Percentiles rank a stretch among this genome's conserved stretches.
Conservation (phyloP, 2,113 vertebrate species). For the Tachysurus fulvidraco region DNA sequence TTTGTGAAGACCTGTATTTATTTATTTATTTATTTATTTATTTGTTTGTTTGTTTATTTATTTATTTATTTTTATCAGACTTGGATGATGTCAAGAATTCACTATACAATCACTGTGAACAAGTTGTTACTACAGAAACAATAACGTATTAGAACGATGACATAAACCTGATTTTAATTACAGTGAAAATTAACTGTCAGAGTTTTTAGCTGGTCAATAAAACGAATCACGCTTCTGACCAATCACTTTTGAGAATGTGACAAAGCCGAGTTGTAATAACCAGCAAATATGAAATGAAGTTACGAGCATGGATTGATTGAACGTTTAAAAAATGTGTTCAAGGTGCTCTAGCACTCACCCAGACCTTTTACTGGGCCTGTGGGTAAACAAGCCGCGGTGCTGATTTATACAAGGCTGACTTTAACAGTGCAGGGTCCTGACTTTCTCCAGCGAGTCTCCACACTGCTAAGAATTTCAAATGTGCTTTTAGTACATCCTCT, state of each 20-base stretch:
- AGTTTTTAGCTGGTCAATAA: not conserved
- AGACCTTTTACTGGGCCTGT: conserved; percentile 74
- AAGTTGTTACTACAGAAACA: not conserved
- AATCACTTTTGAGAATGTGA: not conserved
- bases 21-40: too few species aligned
- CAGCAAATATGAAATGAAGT: conserved; percentile 70
- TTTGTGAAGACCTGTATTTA: too few species aligned
- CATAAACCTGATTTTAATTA: not conserved
- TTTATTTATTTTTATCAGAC: not conserved
- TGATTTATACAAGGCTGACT: conserved; percentile 76
- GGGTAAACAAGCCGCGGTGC: conserved; percentile 68
- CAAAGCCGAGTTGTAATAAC: not conserved
- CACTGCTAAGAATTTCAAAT: conserved; percentile 80
- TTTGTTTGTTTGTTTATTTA: too few species aligned
- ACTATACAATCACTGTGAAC: not conserved
- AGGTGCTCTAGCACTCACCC: conserved; percentile 74
- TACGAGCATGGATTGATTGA: conserved; percentile 67
- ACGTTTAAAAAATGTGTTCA: conserved; percentile 69
- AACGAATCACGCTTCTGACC: not conserved
- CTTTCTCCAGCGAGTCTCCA: conserved; percentile 73
- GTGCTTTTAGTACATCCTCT: conserved; percentile 76
- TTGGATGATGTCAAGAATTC: not conserved
- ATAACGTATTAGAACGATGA: not conserved
- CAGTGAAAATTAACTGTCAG: not conserved
- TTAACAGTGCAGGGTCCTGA: conserved; percentile 77